Evolutionary conservation across 1,140 invertebrate genomes (phyloP).

Genomic region (Calycopis cecrops): DNA sequence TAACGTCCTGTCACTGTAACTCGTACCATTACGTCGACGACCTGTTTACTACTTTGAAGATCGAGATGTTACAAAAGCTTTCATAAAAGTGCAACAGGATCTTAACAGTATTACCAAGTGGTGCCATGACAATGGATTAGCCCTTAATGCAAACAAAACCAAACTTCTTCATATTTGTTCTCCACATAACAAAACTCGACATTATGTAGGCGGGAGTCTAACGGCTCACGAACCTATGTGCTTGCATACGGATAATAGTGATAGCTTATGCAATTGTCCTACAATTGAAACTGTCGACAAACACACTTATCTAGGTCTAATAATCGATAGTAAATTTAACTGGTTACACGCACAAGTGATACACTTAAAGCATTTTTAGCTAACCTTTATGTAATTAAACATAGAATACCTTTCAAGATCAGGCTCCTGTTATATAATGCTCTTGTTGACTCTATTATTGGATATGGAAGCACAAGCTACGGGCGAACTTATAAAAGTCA

Average conservation of each 20-base stretch:
- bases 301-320: neutral
- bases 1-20: constrained; percentile 17
- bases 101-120: constrained; percentile 15
- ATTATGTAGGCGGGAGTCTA: neutral
- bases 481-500: neutral
- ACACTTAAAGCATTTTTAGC: too few species aligned
- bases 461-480: neutral
- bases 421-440: neutral
- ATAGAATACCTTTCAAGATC: neutral
- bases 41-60: constrained; percentile 19
- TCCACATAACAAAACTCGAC: constrained; percentile 7
- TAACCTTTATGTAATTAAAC: neutral
- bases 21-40: constrained; percentile 23
- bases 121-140: constrained; percentile 20
- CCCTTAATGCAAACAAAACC: constrained; percentile 20
- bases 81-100: constrained; percentile 14
- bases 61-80: constrained; percentile 8
- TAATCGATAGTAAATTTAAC: neutral
- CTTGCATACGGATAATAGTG: too few species aligned
- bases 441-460: neutral
- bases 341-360: neutral
- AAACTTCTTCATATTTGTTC: constrained; percentile 14
- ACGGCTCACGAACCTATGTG: constrained; percentile 1
- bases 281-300: too few species aligned
- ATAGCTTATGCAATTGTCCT: too few species aligned